A percentile compares a stretch with the other conserved stretches of the same genome.
phyloP scores from a whole-genome alignment of 2,113 vertebrate species.

The Glaucomys volans region DNA sequence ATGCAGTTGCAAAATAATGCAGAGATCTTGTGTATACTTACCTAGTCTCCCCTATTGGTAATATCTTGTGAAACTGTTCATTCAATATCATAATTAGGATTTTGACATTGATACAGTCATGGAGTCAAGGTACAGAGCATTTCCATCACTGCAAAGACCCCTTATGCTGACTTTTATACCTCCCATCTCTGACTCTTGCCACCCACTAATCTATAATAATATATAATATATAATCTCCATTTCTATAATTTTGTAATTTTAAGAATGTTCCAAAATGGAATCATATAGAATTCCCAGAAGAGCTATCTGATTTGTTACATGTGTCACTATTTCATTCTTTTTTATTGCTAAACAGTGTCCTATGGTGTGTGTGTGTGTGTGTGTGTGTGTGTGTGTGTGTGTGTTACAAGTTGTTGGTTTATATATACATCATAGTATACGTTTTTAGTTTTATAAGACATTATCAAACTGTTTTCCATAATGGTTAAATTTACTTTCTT shows the following conservation, averaged over 20 bases:
- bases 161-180: background rate
- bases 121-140: conserved; percentile 29
- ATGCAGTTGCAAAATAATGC: conserved; percentile 23
- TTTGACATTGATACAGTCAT: background rate
- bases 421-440: background rate
- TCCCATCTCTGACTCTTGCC: background rate
- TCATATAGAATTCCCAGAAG: conserved; percentile 2
- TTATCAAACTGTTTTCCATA: background rate
- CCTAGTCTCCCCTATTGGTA: background rate
- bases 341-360: background rate
- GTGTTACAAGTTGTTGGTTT: too few species aligned
- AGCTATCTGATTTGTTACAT: background rate
- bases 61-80: background rate
- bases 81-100: background rate
- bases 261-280: conserved; percentile 19
- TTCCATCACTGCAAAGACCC: background rate
- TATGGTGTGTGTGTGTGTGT: background rate
- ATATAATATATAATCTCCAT: background rate
- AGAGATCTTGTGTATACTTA: background rate
- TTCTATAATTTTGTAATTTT: conserved; percentile 47
- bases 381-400: too few species aligned
- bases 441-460: conserved; percentile 31
- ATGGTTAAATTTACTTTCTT: conserved; percentile 19
- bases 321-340: background rate
- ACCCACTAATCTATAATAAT: background rate